These are phyloP conservation scores for Troglohyphantes excavatus DNA, from an alignment of 2,888 invertebrate genomes.

Conservation along the genomic window DNA sequence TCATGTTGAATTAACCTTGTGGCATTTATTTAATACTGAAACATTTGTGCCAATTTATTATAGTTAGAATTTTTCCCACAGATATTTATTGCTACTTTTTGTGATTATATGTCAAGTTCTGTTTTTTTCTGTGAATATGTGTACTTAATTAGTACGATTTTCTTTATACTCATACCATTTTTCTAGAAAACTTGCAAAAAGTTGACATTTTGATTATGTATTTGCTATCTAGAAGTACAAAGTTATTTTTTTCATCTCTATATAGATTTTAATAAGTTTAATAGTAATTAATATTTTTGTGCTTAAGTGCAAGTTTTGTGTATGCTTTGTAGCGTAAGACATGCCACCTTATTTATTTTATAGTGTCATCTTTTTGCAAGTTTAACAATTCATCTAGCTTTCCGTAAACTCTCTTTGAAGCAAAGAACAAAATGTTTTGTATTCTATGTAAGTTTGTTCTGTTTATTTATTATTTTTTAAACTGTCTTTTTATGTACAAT, in stretches of 20 bases:
- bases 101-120: constrained; percentile 14
- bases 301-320: too few species aligned
- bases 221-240: too few species aligned
- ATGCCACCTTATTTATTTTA: not conserved
- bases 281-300: too few species aligned
- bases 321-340: too few species aligned
- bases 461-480: constrained; percentile 18
- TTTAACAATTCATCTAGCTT: too few species aligned
- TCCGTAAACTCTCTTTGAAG: not conserved
- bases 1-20: not conserved
- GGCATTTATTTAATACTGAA: constrained; percentile 48
- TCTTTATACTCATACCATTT: not conserved
- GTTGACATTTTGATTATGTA: not conserved
- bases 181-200: constrained; percentile 12
- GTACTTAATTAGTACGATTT: constrained; percentile 32
- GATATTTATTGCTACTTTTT: constrained; percentile 49
- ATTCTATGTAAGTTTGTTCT: constrained; percentile 7
- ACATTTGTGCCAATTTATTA: constrained; percentile 40
- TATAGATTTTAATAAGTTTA: too few species aligned
- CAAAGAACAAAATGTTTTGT: constrained; percentile 21
- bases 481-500: constrained; percentile 10
- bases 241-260: too few species aligned
- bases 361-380: constrained; percentile 5
- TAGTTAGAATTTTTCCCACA: constrained; percentile 28
- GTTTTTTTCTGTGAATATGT: not conserved